Evolutionary conservation across 2,888 invertebrate genomes (phyloP).

Genomic region (Andrena fulva): DNA sequence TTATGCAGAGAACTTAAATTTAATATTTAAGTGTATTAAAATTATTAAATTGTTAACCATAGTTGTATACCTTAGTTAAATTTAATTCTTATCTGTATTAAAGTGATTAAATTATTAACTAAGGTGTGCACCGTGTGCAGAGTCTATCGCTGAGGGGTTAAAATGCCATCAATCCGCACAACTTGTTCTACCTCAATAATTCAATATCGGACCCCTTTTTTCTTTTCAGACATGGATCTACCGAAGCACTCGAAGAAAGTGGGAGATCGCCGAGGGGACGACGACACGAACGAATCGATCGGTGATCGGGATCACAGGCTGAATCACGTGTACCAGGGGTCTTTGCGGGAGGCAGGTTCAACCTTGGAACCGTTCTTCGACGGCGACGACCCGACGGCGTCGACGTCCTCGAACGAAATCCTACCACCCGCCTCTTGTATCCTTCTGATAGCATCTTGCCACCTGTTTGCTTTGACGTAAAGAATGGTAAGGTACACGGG

Average conservation of each 20-base stretch:
- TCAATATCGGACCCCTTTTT: not conserved
- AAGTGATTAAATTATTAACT: too few species aligned
- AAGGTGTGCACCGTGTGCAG: not conserved
- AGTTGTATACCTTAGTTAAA: too few species aligned
- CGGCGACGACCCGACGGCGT: slow-evolving; percentile 56
- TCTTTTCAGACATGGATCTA: slow-evolving; percentile 76
- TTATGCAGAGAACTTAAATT: too few species aligned
- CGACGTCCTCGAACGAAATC: slow-evolving; percentile 50
- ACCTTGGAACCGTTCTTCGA: slow-evolving; percentile 78
- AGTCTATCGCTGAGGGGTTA: not conserved
- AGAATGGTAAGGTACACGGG: slow-evolving; percentile 13
- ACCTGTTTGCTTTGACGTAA: slow-evolving; percentile 73
- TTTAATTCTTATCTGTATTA: too few species aligned
- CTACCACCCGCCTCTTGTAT: slow-evolving; percentile 63
- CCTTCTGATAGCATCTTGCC: slow-evolving; percentile 69
- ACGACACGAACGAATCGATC: slow-evolving; percentile 67
- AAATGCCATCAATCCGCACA: not conserved
- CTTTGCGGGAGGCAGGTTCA: slow-evolving; percentile 88
- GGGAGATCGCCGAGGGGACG: slow-evolving; percentile 68
- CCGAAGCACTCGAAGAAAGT: slow-evolving; percentile 78
- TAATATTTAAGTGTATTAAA: too few species aligned
- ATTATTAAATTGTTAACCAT: too few species aligned
- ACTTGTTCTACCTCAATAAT: not conserved
- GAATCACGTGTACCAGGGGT: slow-evolving; percentile 88
- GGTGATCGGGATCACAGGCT: slow-evolving; percentile 78